phyloP scores from a whole-genome alignment of 2,113 vertebrate species.

The Cnemophilus loriae region DNA sequence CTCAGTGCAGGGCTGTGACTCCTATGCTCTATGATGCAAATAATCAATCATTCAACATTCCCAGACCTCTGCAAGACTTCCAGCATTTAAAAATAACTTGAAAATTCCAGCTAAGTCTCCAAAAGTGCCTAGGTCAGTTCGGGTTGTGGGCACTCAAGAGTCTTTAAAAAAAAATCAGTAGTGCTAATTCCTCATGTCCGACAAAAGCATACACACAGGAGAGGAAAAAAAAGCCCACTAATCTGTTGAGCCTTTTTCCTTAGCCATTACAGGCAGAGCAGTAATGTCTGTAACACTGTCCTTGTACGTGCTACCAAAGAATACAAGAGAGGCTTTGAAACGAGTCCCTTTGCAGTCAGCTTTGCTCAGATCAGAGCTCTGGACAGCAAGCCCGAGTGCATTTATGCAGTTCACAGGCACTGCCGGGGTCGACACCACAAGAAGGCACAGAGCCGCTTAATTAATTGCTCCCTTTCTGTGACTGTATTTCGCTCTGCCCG shows the following conservation, averaged over 20 bases:
- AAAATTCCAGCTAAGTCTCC: background rate
- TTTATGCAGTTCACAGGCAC: background rate
- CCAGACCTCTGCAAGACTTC: background rate
- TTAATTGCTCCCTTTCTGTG: constrained; percentile 7
- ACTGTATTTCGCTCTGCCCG: background rate
- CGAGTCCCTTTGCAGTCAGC: background rate
- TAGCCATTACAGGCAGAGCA: background rate
- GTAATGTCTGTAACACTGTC: background rate
- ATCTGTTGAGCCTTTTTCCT: background rate
- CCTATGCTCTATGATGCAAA: background rate
- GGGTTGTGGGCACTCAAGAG: background rate
- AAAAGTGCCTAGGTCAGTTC: background rate
- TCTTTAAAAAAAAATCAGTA: background rate
- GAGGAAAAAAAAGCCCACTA: background rate
- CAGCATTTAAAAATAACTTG: constrained; percentile 39
- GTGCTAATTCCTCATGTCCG: background rate
- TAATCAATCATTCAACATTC: constrained; percentile 38
- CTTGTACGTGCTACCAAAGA: background rate
- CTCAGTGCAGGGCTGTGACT: constrained; percentile 8
- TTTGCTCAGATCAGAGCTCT: constrained; percentile 15
- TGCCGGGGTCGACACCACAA: background rate
- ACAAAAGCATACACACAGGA: background rate
- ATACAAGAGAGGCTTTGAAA: constrained; percentile 53
- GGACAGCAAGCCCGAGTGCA: background rate
- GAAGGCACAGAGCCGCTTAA: background rate